These are phyloP conservation scores for silkworm (Bombyx mori) DNA, from an alignment of 1,140 invertebrate genomes.

Conservation along the genomic window ASM3026992v2 NC_085126.1:8213001-8213500, in stretches of 20 bases:
- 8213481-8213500: background rate
- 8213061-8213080: too few relatives aligned
- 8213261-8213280: background rate
- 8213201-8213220: background rate
- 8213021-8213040: too few relatives aligned
- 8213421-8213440: background rate
- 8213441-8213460: background rate
- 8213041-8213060: too few relatives aligned
- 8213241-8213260: background rate
- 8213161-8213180: background rate
- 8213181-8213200: background rate
- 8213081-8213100: too few relatives aligned
- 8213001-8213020: too few relatives aligned
- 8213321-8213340: background rate
- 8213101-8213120: too few relatives aligned
- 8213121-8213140: too few relatives aligned
- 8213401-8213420: background rate
- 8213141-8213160: background rate
- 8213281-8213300: background rate
- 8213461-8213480: background rate
- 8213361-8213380: background rate
- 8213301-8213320: background rate
- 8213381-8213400: background rate
- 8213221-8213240: background rate
- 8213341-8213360: background rate